Base-by-base conservation (phyloP, 2,797 vertebrate species). In the Enteromius trimaculatus region DNA sequence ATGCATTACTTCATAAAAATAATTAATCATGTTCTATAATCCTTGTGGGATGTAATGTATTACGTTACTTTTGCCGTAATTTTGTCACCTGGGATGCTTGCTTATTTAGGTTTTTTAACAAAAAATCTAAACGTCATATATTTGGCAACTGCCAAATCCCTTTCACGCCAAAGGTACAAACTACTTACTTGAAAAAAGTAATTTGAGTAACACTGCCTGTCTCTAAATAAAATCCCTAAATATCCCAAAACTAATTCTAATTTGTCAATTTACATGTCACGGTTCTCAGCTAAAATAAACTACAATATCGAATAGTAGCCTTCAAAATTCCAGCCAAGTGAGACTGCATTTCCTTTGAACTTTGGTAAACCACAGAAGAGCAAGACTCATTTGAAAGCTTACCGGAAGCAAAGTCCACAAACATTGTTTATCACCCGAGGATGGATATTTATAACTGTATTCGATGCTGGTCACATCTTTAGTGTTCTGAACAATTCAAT, bases 401-500 rank as follows among this genome's bases (percentile, higher is more conserved):
- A 75, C 64, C 26, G 44, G 66, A 70, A 85, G 7, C 74, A 72
- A 62, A 55, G 19, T 9, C 26, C 19, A 68, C 60, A 79, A 74
- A 75, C 26, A 34, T 80, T 68, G 19, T 51, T 21, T 8, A 76
- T 82, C 64, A 77, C 10, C 65, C 65, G 47, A 58, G 65, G 37
- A 66, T 74, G 42, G 23, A 37, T 77, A 83, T 80, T 72, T 77
- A 44, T 66, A 79, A 82, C 16, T 47, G 77, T 47, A 19, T 76
- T 83, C 47, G 26, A 26, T 83, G 44, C 42, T 31, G 75, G 26
- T 81, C 58, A 76, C 62, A 78, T 71, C 74, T 55, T 64, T 66
- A 47, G 23, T 29, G 60, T 70, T 84, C 53, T 29, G 55, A 77
- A 62, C 64, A 70, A 78, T 82, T 79, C 83, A 83, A 78, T 79